These are phyloP conservation scores for Procambarus clarkii DNA, from an alignment of 1,140 invertebrate species.

Conservation along the genomic window DNA sequence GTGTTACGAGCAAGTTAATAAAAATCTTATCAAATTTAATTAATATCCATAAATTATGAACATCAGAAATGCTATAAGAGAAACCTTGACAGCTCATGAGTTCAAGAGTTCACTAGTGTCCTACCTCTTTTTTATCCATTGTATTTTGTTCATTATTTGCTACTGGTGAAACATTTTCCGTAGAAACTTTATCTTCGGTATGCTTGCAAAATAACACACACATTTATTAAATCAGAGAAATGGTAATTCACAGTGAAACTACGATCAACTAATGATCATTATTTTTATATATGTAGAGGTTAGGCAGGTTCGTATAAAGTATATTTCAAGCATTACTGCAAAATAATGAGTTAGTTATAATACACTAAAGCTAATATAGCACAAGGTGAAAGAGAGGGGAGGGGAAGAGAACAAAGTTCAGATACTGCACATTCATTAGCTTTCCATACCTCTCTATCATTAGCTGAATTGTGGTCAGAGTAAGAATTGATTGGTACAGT, in stretches of 20 bases:
- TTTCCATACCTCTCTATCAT: conserved; percentile 33
- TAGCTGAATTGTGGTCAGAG: conserved; percentile 7
- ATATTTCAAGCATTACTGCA: no score
- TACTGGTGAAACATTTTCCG: neutral
- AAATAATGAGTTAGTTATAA: no score
- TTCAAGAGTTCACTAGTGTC: neutral
- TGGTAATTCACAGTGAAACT: neutral
- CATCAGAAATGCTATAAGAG: no score
- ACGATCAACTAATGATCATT: neutral
- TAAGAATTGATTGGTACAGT: conserved; percentile 13
- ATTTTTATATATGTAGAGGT: no score
- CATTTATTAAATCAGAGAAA: neutral
- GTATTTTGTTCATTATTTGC: conserved; percentile 36
- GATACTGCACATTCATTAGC: neutral
- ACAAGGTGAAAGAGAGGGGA: no score
- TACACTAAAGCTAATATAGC: no score
- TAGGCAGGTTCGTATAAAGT: no score
- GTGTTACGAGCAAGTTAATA: no score
- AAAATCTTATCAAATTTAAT: no score
- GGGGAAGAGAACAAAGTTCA: no score
- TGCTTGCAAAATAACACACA: conserved; percentile 36
- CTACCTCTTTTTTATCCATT: conserved; percentile 42
- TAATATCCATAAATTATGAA: no score
- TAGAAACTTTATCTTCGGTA: conserved; percentile 37
- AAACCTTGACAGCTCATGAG: no score